Evolutionary conservation across 35 echinoderm and acorn worm species (phyloP).

Genomic region (Ophioderma brevispina): DNA sequence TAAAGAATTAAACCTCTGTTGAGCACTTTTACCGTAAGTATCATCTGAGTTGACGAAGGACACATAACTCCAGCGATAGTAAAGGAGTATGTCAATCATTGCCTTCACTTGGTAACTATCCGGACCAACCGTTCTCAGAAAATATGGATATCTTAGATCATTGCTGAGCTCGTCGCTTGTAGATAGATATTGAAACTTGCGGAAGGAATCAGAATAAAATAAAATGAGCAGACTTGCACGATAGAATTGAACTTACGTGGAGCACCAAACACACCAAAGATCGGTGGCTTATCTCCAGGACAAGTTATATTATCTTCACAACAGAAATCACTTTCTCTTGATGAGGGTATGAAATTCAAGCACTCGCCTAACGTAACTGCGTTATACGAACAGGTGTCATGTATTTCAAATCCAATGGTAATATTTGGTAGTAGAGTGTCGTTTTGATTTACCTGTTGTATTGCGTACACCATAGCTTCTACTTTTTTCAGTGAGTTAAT

Average conservation of each 20-base stretch:
- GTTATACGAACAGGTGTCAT: conserved; percentile 87
- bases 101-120: conserved; percentile 84
- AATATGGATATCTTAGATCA: conserved; percentile 80
- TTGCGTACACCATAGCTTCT: conserved; percentile 90
- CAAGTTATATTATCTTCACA: neutral
- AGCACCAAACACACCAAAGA: conserved; percentile 80
- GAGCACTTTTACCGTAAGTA: conserved; percentile 81
- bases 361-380: conserved; percentile 65
- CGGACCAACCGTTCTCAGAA: conserved; percentile 82
- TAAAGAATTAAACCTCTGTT: conserved; percentile 49
- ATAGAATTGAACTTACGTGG: conserved; percentile 78
- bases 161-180: conserved; percentile 95
- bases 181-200: conserved; percentile 84
- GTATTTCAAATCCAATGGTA: conserved; percentile 87
- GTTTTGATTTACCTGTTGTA: conserved; percentile 77
- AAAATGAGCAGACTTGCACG: conserved; percentile 81
- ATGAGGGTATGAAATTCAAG: conserved; percentile 84
- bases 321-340: too few relatives aligned
- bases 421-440: conserved; percentile 67
- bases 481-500: conserved; percentile 64
- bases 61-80: conserved; percentile 84
- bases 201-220: conserved; percentile 71
- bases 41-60: conserved; percentile 94
- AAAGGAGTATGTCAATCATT: conserved; percentile 74
- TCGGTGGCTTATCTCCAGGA: neutral